Percentiles rank a stretch among this genome's conserved stretches.
Evolutionary conservation across 2,113 vertebrate species (phyloP).

Genomic region (Paracanthobrama guichenoti): DNA sequence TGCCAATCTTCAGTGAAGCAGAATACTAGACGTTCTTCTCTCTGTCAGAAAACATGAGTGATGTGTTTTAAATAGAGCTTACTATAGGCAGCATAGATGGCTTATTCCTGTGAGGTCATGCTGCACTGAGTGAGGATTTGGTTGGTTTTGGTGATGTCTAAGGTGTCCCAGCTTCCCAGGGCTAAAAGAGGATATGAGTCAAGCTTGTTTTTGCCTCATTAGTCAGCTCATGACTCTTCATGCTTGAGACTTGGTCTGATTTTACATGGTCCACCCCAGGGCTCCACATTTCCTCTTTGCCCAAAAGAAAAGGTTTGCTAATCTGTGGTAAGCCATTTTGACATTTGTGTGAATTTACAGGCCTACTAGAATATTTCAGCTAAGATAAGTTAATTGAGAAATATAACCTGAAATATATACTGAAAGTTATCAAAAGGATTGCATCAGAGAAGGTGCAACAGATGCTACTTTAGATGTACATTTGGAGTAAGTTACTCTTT

Average conservation of each 20-base stretch:
- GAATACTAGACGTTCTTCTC: slow-evolving; percentile 3
- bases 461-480: too few species aligned
- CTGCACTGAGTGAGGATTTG: not conserved
- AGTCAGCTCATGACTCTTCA: slow-evolving; percentile 8
- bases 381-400: too few species aligned
- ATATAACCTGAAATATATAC: too few species aligned
- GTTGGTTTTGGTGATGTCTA: not conserved
- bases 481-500: too few species aligned
- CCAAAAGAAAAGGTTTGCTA: not conserved
- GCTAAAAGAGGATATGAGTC: slow-evolving; percentile 19
- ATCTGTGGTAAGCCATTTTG: not conserved
- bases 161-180: not conserved
- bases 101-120: not conserved
- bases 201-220: slow-evolving; percentile 29
- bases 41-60: not conserved
- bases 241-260: not conserved
- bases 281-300: not conserved
- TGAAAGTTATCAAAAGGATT: too few species aligned
- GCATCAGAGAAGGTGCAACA: too few species aligned
- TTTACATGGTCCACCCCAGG: not conserved
- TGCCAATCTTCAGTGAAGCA: slow-evolving; percentile 37
- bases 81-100: not conserved
- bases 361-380: too few species aligned
- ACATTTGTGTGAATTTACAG: not conserved
- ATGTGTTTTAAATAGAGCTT: not conserved